Evolutionary conservation across 2,113 vertebrate genomes (phyloP).

Genomic region (Nansenia antarctica): DNA sequence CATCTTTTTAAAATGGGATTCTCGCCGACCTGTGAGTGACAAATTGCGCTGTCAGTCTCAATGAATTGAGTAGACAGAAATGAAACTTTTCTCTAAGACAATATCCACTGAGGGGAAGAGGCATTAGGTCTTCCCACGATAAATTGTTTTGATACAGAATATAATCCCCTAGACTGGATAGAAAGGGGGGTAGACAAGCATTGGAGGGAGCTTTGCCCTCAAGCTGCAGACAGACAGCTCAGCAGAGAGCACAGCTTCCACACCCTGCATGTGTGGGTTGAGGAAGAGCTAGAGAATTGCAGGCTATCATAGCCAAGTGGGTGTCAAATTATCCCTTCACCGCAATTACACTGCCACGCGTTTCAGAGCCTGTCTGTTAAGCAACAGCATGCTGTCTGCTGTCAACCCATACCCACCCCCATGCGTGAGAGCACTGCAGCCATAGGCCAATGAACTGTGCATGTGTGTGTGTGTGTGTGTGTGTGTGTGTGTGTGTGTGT

Average conservation of each 20-base stretch:
- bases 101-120: slow-evolving; percentile 22
- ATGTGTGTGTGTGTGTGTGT: slow-evolving; percentile 28
- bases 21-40: slow-evolving; percentile 46
- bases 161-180: slow-evolving; percentile 24
- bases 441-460: slow-evolving; percentile 33
- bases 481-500: slow-evolving; percentile 18
- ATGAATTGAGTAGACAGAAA: slow-evolving; percentile 57
- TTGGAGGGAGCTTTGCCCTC: background rate
- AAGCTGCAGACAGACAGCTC: background rate
- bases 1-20: slow-evolving; percentile 52
- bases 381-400: slow-evolving; percentile 52
- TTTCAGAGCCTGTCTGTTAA: slow-evolving; percentile 56
- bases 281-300: slow-evolving; percentile 53
- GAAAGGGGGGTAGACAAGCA: background rate
- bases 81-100: slow-evolving; percentile 45
- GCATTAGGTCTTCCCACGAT: slow-evolving; percentile 13
- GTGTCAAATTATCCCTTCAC: slow-evolving; percentile 69
- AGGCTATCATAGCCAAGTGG: slow-evolving; percentile 56
- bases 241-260: slow-evolving; percentile 7
- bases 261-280: slow-evolving; percentile 20
- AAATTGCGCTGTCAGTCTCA: slow-evolving; percentile 56
- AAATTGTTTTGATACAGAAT: slow-evolving; percentile 45
- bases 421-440: slow-evolving; percentile 16
- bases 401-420: slow-evolving; percentile 49
- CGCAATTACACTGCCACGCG: slow-evolving; percentile 59